Evolutionary conservation across 1,140 invertebrate genomes (phyloP).

Genomic region (Drosophila kanapiae): DNA sequence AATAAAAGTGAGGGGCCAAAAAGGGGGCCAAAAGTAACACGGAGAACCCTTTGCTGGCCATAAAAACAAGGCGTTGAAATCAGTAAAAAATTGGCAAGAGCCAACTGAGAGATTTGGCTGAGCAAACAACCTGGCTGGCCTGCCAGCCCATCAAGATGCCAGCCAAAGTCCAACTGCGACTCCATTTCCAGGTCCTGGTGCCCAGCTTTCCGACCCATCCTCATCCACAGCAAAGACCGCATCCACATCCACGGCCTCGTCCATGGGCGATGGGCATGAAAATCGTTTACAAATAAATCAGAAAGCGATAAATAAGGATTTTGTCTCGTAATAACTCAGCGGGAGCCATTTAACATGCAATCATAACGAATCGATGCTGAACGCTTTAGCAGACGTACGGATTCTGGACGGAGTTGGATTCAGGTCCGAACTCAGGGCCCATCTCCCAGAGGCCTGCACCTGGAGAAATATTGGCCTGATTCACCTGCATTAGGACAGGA

Average conservation of each 20-base stretch:
- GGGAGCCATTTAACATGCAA: constrained; percentile 85
- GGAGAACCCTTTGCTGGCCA: constrained; percentile 29
- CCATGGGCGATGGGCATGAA: constrained; percentile 63
- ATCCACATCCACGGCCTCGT: constrained; percentile 20
- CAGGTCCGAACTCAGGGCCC: constrained; percentile 6
- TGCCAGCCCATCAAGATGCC: constrained; percentile 56
- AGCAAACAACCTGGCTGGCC: constrained; percentile 58
- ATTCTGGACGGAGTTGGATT: constrained; percentile 30
- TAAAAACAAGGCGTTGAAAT: constrained; percentile 78
- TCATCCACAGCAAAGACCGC: constrained; percentile 11
- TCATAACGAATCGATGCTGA: constrained; percentile 85
- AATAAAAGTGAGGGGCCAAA: constrained; percentile 15
- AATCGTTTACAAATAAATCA: constrained; percentile 85
- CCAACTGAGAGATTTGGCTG: constrained; percentile 33
- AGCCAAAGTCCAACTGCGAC: constrained; percentile 35
- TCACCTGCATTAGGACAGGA: neutral
- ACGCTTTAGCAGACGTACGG: constrained; percentile 70
- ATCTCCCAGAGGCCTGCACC: constrained; percentile 22
- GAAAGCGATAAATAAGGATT: constrained; percentile 85
- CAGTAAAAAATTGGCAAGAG: constrained; percentile 61
- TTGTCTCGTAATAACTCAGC: constrained; percentile 85
- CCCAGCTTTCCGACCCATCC: constrained; percentile 7
- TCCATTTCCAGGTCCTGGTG: constrained; percentile 22
- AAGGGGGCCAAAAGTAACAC: constrained; percentile 6
- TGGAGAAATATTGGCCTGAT: neutral